Evolutionary conservation across 2,888 invertebrate species (phyloP), one percentile per base, ranked within the genome.

Genomic region (Zootermopsis nevadensis): DNA sequence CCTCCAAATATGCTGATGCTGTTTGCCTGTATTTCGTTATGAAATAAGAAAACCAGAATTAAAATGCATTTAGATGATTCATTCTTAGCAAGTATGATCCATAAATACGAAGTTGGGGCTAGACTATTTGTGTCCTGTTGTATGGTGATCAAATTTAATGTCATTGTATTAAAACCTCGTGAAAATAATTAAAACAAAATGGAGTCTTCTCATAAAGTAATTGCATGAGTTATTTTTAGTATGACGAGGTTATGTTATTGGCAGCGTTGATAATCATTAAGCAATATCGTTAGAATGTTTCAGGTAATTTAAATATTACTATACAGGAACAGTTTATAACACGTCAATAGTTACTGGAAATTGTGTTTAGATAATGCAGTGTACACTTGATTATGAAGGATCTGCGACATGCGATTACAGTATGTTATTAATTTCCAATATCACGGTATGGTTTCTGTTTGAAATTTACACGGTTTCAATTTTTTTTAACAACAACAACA

Each of bases 271-370:
- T 27, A 60, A 60, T 10, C 27, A 60, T n/a, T 60, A 27, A 27
- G 27, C 60, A 60, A 27, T 27, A 60, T 27, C 4, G 60, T 60
- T 60, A 60, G n/a, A 60, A 60, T 60, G 8, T 60, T 60, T 60
- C 60, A n/a, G 60, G 60, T 60, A 60, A 27, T n/a, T 27, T 27
- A 27, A 6, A n/a, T 27, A 27, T 60, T n/a, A 60, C n/a, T 60
- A 60, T 10, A 60, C 8, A 60, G 60, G n/a, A 60, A 6, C n/a
- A 60, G 60, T 27, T 60, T 27, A 12, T 48, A 60, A 27, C 27
- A 15, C n/a, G n/a, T 60, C n/a, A 60, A 60, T 60, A 27, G 60
- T 60, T 69, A 69, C 19, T 69, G 69, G 69, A 69, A 33, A 69
- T 33, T 33, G 69, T 69, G 69, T 69, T 69, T 22, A 33, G 33